phyloP scores from a whole-genome alignment of 2,113 vertebrate species.

The Gnathonemus echidnorhynchus region DNA sequence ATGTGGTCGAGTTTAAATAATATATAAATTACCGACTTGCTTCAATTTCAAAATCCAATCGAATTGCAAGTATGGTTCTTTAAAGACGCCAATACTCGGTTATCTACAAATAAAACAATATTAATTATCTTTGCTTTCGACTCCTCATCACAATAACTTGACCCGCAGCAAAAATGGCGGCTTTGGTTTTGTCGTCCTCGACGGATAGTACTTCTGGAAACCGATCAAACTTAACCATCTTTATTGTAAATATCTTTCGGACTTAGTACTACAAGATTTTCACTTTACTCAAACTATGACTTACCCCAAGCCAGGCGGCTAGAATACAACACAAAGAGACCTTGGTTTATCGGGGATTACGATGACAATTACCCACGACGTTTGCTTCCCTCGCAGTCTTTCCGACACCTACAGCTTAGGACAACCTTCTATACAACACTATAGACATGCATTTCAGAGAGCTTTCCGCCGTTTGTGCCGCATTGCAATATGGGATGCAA shows the following conservation, averaged over 20 bases:
- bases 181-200: slow-evolving; percentile 17
- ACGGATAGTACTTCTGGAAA: background rate
- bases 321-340: background rate
- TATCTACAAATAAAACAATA: background rate
- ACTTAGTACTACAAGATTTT: background rate
- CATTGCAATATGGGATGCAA: slow-evolving; percentile 49
- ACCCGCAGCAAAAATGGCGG: slow-evolving; percentile 14
- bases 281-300: background rate
- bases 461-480: slow-evolving; percentile 27
- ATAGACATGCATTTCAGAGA: background rate
- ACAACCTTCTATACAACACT: slow-evolving; percentile 8
- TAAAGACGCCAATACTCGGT: background rate
- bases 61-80: background rate
- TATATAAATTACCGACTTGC: background rate
- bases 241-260: background rate
- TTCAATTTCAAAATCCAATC: background rate
- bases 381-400: background rate
- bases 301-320: slow-evolving; percentile 24
- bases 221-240: background rate
- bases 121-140: background rate
- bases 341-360: background rate
- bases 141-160: background rate
- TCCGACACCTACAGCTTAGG: background rate
- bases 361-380: background rate
- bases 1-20: background rate